phyloP scores from a whole-genome alignment of 2,888 invertebrate species.

The Cataglyphis altisquamis region DNA sequence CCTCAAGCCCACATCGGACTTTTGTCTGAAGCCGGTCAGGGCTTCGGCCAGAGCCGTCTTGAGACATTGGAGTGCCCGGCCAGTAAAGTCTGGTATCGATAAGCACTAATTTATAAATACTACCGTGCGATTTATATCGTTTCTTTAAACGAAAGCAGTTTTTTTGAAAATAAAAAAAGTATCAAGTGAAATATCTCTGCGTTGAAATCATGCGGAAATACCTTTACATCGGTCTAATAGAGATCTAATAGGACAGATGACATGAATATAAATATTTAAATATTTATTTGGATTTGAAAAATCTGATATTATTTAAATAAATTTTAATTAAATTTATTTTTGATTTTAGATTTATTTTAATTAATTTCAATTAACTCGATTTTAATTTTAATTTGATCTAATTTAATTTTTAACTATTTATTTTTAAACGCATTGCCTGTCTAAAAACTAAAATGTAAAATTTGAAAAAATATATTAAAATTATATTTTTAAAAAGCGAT shows the following conservation, averaged over 20 bases:
- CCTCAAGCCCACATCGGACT: constrained; percentile 23
- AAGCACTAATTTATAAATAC: background rate
- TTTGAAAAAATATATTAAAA: background rate
- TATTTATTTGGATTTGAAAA: background rate
- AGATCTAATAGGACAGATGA: background rate
- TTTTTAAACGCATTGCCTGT: background rate
- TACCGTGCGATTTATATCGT: background rate
- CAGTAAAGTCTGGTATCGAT: background rate
- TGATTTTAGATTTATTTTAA: background rate
- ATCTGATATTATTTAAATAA: background rate
- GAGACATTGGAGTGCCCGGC: background rate
- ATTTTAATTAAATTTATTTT: background rate
- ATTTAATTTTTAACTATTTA: background rate
- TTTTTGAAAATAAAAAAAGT: background rate
- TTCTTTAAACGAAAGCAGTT: background rate
- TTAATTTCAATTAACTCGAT: background rate
- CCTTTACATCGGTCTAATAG: background rate
- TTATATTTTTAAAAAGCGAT: constrained; percentile 18
- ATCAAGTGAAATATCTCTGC: background rate
- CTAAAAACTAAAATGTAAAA: background rate
- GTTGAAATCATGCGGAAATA: background rate
- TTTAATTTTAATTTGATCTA: background rate
- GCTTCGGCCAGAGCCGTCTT: background rate
- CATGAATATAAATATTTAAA: background rate
- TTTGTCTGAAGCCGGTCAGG: constrained; percentile 43